Conservation (phyloP, 2,113 vertebrate genomes). For the cat (Felis catus) region F.catus_Fca126_mat1.0 CM031427.1:19802501-19803000, state of each 20-base stretch:
- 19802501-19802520: accelerated
- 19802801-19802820: no score
- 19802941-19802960: neutral
- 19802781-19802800: neutral
- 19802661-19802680: no score
- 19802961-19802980: accelerated
- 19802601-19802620: neutral
- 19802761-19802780: neutral
- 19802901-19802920: neutral
- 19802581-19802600: neutral
- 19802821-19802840: neutral
- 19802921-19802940: neutral
- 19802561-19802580: neutral
- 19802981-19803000: neutral
- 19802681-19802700: no score
- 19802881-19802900: neutral
- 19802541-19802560: accelerated
- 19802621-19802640: no score
- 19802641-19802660: neutral
- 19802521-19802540: neutral
- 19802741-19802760: neutral
- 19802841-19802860: neutral
- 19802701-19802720: neutral
- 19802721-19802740: neutral
- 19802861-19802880: neutral